Percentiles rank a stretch among this genome's conserved stretches.
These are phyloP conservation scores for Mustela lutreola DNA, from an alignment of 2,113 vertebrate species.

Conservation along the genomic window DNA sequence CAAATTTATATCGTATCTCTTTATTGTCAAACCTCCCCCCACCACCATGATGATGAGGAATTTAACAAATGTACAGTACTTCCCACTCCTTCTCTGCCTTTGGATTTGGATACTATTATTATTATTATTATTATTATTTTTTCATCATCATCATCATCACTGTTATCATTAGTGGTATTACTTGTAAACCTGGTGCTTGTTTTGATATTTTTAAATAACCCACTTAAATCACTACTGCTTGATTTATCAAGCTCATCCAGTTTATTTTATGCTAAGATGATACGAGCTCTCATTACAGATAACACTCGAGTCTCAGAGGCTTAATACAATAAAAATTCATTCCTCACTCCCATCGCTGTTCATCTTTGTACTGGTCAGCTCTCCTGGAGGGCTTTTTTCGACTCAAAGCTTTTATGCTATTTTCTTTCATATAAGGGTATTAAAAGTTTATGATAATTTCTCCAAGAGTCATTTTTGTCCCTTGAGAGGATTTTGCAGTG, in stretches of 20 bases:
- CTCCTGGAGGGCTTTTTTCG: neutral
- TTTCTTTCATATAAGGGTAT: neutral
- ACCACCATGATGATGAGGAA: neutral
- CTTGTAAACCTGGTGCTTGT: neutral
- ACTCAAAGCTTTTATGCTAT: neutral
- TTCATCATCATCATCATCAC: neutral
- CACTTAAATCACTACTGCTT: neutral
- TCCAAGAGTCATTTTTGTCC: neutral
- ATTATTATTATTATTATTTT: neutral
- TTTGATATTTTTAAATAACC: conserved; percentile 19
- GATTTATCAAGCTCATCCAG: neutral
- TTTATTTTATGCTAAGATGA: neutral
- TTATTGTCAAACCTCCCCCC: neutral
- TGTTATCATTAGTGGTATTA: neutral
- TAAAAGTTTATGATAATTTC: neutral
- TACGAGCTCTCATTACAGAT: neutral
- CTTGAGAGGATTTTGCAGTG: neutral
- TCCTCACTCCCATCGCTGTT: neutral
- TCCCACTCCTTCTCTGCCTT: neutral
- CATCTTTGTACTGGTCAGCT: too few relatives aligned
- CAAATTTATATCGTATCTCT: neutral
- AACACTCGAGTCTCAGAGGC: neutral
- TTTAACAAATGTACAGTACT: neutral
- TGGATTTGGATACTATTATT: neutral
- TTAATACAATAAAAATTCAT: neutral